Conservation (phyloP, 2,888 invertebrate species). For the Heliconius hortense region DNA sequence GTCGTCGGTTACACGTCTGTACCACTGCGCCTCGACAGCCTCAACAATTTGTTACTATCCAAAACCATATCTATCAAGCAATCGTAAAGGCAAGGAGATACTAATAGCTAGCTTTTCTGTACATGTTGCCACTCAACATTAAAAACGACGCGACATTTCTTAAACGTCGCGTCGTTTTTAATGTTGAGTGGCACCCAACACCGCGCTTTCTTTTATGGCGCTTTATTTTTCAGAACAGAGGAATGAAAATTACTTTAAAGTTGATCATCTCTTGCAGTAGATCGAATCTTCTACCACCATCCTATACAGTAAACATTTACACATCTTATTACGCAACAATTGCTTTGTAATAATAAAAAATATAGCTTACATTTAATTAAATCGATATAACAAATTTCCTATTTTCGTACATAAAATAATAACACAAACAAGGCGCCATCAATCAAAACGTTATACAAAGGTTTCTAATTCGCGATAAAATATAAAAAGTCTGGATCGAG, state of each 20-base stretch:
- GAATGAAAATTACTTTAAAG: not conserved
- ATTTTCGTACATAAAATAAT: constrained; percentile 7
- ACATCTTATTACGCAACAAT: not conserved
- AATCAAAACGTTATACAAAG: constrained; percentile 34
- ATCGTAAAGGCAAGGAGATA: too few species aligned
- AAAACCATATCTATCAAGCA: too few species aligned
- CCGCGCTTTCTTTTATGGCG: not conserved
- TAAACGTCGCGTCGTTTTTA: too few species aligned
- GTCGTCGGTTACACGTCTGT: too few species aligned
- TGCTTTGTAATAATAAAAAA: not conserved
- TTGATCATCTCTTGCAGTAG: not conserved
- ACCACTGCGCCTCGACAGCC: too few species aligned
- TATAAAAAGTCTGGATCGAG: constrained; percentile 36
- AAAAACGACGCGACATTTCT: too few species aligned
- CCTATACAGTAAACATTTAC: not conserved
- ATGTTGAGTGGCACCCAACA: not conserved
- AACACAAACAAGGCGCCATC: constrained; percentile 16
- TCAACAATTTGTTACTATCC: too few species aligned
- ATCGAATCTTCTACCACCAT: not conserved
- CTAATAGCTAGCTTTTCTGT: too few species aligned
- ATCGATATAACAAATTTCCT: not conserved
- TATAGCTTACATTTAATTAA: not conserved
- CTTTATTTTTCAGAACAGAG: not conserved
- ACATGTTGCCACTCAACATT: too few species aligned
- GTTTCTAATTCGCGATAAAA: constrained; percentile 41